Evolutionary conservation across 2,888 invertebrate species (phyloP).

Genomic region (Ochropleura plecta): DNA sequence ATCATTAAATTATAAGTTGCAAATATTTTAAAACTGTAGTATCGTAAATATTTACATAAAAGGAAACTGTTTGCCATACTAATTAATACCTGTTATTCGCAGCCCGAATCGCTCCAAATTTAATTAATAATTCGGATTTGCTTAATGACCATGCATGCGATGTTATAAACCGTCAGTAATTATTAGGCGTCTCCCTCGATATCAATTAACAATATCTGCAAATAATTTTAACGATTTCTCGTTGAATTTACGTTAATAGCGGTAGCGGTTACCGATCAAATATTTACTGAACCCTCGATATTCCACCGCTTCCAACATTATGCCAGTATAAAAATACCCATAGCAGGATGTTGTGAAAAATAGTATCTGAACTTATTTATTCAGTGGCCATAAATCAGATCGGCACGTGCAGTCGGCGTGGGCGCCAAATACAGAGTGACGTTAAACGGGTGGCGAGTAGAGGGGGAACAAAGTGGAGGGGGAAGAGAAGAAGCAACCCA

Average conservation of each 20-base stretch:
- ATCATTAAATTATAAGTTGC: not conserved
- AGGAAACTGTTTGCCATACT: slow-evolving; percentile 60
- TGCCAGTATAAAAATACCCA: slow-evolving; percentile 62
- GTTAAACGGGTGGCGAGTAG: slow-evolving; percentile 47
- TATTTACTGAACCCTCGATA: slow-evolving; percentile 72
- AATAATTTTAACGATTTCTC: slow-evolving; percentile 81
- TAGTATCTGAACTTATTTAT: slow-evolving; percentile 83
- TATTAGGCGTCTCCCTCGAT: slow-evolving; percentile 78
- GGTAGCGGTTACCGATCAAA: slow-evolving; percentile 69
- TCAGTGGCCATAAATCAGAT: slow-evolving; percentile 86
- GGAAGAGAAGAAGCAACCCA: slow-evolving; percentile 72
- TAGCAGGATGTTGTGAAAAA: slow-evolving; percentile 70
- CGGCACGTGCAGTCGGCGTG: slow-evolving; percentile 83
- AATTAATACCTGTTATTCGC: slow-evolving; percentile 63
- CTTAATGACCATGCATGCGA: slow-evolving; percentile 73
- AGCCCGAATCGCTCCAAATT: slow-evolving; percentile 68
- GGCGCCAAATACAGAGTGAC: slow-evolving; percentile 70
- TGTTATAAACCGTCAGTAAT: slow-evolving; percentile 70
- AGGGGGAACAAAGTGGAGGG: slow-evolving; percentile 38
- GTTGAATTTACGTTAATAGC: slow-evolving; percentile 71
- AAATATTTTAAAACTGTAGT: not conserved
- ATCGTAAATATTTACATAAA: slow-evolving; percentile 35
- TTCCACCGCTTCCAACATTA: slow-evolving; percentile 64
- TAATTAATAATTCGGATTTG: slow-evolving; percentile 81
- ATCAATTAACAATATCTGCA: slow-evolving; percentile 81